Conservation (phyloP, 2,888 invertebrate genomes). For the Lissocephala sabroskyi region DNA sequence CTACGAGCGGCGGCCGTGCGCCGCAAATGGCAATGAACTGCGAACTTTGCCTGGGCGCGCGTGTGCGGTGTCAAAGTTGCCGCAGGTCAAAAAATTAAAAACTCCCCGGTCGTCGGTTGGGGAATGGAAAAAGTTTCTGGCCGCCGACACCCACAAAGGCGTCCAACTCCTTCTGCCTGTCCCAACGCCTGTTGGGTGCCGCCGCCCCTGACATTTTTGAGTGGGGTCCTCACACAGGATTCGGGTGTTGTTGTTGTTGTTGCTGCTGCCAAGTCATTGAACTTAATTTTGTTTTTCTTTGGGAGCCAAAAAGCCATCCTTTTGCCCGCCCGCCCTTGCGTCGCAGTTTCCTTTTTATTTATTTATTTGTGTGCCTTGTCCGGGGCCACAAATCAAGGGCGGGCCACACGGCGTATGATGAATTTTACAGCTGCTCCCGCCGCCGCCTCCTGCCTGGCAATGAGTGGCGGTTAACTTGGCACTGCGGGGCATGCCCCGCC, state of each 20-base stretch:
- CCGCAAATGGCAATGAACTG: neutral
- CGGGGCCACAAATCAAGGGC: too few relatives aligned
- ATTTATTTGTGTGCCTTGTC: slow-evolving; percentile 58
- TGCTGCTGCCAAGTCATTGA: slow-evolving; percentile 42
- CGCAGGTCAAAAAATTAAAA: slow-evolving; percentile 20
- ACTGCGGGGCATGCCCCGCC: too few relatives aligned
- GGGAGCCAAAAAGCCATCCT: slow-evolving; percentile 18
- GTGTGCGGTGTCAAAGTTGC: neutral
- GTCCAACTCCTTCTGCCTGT: neutral
- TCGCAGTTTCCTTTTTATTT: slow-evolving; percentile 31
- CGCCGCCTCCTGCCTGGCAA: too few relatives aligned
- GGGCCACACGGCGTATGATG: too few relatives aligned
- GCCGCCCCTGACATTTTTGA: slow-evolving; percentile 43
- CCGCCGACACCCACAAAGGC: slow-evolving; percentile 23
- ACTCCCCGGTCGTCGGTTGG: slow-evolving; percentile 9
- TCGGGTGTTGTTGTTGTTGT: neutral
- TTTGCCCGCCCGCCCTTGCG: slow-evolving; percentile 1
- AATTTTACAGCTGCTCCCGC: too few relatives aligned
- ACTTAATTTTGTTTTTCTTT: slow-evolving; percentile 47
- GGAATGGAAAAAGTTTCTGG: slow-evolving; percentile 59
- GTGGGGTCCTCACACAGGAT: slow-evolving; percentile 32
- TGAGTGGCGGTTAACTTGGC: too few relatives aligned
- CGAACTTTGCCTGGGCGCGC: neutral
- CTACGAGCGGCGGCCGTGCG: slow-evolving; percentile 42
- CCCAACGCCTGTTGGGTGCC: too few relatives aligned